Evolutionary conservation across 53 echinoderm and acorn worm genomes (phyloP), one percentile per base, ranked within the genome.

Genomic region (Hippasteria phrygiana): DNA sequence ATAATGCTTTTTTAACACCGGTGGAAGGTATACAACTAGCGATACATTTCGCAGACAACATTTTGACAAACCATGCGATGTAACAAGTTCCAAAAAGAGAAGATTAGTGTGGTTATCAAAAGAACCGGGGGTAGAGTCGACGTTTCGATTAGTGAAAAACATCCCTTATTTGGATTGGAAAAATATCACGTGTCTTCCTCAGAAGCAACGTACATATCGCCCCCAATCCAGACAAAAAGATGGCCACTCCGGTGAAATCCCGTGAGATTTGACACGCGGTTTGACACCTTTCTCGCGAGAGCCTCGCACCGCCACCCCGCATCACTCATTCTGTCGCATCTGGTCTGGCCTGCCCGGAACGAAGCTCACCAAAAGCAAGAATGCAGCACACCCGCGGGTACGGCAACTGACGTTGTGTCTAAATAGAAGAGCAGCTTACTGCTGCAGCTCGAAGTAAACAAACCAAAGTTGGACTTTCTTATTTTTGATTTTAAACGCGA

Each of bases 271-370:
- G 70, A 64, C 53, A n/a, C 35, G 51, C 55, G 71, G 43, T 50
- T 85, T 70, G 22, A 53, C 85, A 71, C 69, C 71, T 50, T 20
- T 85, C 54, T 85, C 85, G 85, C 71, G 71, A 71, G 70, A 85
- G 53, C 43, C 16, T 50, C 31, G 31, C 82, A 82, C 82, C 16
- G 80, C 24, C 56, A 39, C 31, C 35, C 27, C 56, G 41, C 38
- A 39, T 78, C 82, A 45, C 34, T 82, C 82, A 64, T 6, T 43
- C 63, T 16, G 8, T 16, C 26, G 20, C 82, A 82, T 65, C 82
- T 82, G 65, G 64, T 7, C 62, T 8, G 34, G 64, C 16, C 14
- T 17, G n/a, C 20, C 55, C 29, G 55, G 36, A 33, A 18, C 16
- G 14, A 24, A 13, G 76, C 35, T 50, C 53, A 76, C 79, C 38